Conservation (phyloP, 2,888 invertebrate genomes). For the Maniola hyperantus region DNA sequence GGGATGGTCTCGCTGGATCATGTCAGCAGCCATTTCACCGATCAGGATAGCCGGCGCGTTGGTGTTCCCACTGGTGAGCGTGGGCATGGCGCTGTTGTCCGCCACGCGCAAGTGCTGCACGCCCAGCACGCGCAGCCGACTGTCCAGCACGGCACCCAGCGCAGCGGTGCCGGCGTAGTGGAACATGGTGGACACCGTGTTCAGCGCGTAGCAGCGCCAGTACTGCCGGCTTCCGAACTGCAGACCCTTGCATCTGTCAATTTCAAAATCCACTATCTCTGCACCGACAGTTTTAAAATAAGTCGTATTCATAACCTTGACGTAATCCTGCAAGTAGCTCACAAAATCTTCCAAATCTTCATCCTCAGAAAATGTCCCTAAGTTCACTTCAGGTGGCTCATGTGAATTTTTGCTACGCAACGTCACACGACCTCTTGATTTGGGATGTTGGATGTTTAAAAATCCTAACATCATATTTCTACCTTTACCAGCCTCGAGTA, state of each 20-base stretch:
- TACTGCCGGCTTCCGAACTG: conserved; percentile 49
- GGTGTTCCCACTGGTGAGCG: conserved; percentile 77
- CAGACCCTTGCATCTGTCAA: conserved; percentile 46
- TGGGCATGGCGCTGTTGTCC: conserved; percentile 71
- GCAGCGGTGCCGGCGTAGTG: conserved; percentile 87
- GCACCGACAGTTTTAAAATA: conserved; percentile 48
- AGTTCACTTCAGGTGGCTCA: conserved; percentile 49
- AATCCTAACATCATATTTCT: conserved; percentile 42
- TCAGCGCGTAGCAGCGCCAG: conserved; percentile 54
- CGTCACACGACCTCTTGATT: conserved; percentile 64
- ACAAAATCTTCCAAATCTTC: conserved; percentile 51
- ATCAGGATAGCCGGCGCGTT: conserved; percentile 70
- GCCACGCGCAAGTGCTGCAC: conserved; percentile 47
- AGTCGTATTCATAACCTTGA: conserved; percentile 48
- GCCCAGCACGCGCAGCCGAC: conserved; percentile 64
- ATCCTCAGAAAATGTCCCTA: conserved; percentile 46
- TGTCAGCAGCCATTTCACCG: conserved; percentile 51
- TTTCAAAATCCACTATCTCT: conserved; percentile 43
- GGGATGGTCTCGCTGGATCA: conserved; percentile 45
- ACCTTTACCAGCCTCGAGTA: conserved; percentile 44
- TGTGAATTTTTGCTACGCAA: conserved; percentile 50
- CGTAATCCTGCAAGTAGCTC: conserved; percentile 48
- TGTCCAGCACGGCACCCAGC: conserved; percentile 89
- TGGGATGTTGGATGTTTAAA: conserved; percentile 44
- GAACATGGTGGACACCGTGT: conserved; percentile 84